Evolutionary conservation across 2,888 invertebrate genomes (phyloP), one percentile per base, ranked within the genome.

Genomic region (Phengaris arion): DNA sequence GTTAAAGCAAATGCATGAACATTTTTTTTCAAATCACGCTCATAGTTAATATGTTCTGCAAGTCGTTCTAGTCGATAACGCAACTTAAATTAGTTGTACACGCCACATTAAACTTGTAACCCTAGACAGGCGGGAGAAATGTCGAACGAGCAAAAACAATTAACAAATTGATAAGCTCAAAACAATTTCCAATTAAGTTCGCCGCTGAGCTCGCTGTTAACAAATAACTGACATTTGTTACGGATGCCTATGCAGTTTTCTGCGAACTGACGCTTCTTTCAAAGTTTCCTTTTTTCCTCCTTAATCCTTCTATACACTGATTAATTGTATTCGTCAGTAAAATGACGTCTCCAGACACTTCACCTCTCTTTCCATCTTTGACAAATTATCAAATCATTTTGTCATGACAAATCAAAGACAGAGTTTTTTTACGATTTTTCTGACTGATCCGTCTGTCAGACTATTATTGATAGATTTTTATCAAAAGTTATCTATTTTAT

Each of bases 141-240:
- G 85, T 85, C 87, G 89, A 87, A 91, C 91, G 90, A 92, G 92
- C 90, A 91, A 93, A 93, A 92, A 93, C 92, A 93, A 93, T 93
- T 93, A 93, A 92, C 92, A 90, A 93, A 93, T 92, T 93, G 92
- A 93, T 92, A 93, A 92, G 92, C 92, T 92, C 89, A 92, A 93
- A 93, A 92, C 93, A 93, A 93, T 93, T 93, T 93, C 93, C 93
- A 93, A 93, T 93, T 93, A 93, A 92, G 92, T 93, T 90, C 85
- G 89, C 85, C 86, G 88, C 88, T 92, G 90, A 89, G 91, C 91
- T 92, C 90, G 89, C 92, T 86, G 90, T 92, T 92, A 91, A 93
- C 92, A 93, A 93, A 93, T 93, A 93, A 92, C 93, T 90, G 87
- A 87, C 92, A 93, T 93, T 93, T 92, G 89, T 93, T 92, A 92